Evolutionary conservation across 1,140 invertebrate genomes (phyloP), one percentile per base, ranked within the genome.

Genomic region (Drosophila truncata): DNA sequence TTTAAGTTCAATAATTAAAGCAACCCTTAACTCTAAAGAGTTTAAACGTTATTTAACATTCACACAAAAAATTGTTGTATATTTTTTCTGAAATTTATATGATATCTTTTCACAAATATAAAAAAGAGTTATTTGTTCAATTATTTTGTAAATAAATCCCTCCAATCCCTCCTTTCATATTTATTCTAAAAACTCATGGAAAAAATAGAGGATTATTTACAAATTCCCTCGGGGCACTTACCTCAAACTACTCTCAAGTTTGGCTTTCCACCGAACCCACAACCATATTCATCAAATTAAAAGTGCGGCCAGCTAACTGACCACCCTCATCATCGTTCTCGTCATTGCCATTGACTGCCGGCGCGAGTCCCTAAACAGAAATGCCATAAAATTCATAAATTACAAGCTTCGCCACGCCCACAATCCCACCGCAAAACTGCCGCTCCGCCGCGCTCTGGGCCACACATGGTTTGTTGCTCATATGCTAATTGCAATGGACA

Each of bases 401-500:
- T 61, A 61, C 47, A 66, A 58, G 54, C 54, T 9, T 27, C 9
- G 46, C 11, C 46, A 69, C 60, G 70, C 81, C 81, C 76, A 75
- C 64, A 66, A 57, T 71, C 64, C 49, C 44, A 63, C 44, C 46
- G 59, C 63, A 54, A 37, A 37, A 31, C 57, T 25, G 33, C 46
- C 18, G 16, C 18, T 55, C 52, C 29, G n/a, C 35, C 55, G 37
- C 33, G 23, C 46, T 44, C 29, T 39, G 39, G 46, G 59, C 31
- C 35, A 29, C 73, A 64, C 71, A 75, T 62, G 58, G 47, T 10
- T 52, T 35, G 49, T 25, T 58, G 61, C 50, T 69, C 59, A 67
- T 67, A 72, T 80, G 84, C 80, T 88, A 80, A 88, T 88, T 87
- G 84, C 80, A 74, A 64, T 54, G 65, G 69, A 72, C 80, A 83